Evolutionary conservation across 2,888 invertebrate species (phyloP).

Genomic region (Pammene fasciana): DNA sequence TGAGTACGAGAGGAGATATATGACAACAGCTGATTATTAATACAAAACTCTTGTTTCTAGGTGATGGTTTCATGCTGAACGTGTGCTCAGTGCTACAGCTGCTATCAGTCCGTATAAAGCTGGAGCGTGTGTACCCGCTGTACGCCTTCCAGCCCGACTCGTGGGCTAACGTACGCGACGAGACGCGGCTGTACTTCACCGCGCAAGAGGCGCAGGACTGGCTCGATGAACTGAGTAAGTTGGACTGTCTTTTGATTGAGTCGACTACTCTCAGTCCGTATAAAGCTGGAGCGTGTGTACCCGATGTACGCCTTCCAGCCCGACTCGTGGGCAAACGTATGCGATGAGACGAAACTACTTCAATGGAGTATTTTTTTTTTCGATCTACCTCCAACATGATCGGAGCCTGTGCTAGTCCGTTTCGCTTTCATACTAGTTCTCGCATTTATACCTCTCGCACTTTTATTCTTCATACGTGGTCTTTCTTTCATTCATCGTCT

Average conservation of each 20-base stretch:
- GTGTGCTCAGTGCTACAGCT: constrained; percentile 95
- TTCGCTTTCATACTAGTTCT: no score
- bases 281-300: constrained; percentile 95
- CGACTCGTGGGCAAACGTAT: constrained; percentile 64
- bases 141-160: constrained; percentile 94
- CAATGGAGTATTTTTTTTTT: no score
- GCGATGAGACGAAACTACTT: constrained; percentile 79
- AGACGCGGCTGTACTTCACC: constrained; percentile 92
- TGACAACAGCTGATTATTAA: no score
- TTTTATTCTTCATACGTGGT: no score
- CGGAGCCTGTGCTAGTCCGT: no score
- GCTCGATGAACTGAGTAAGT: constrained; percentile 86
- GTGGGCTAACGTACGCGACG: constrained; percentile 88
- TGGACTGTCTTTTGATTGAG: not conserved
- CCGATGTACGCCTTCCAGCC: constrained; percentile 94
- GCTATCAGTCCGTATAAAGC: constrained; percentile 93
- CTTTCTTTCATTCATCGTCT: no score
- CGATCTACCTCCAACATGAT: no score
- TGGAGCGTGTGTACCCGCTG: constrained; percentile 93
- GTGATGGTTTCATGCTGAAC: constrained; percentile 98
- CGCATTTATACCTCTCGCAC: no score
- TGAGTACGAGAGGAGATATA: no score
- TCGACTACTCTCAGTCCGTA: constrained; percentile 88
- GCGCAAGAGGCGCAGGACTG: constrained; percentile 92
- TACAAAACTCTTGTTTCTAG: constrained; percentile 57